Percentiles rank a stretch among this genome's conserved stretches.
Conservation (phyloP, 92 coral and sea anemone species). For the Actinostola sp. region DNA sequence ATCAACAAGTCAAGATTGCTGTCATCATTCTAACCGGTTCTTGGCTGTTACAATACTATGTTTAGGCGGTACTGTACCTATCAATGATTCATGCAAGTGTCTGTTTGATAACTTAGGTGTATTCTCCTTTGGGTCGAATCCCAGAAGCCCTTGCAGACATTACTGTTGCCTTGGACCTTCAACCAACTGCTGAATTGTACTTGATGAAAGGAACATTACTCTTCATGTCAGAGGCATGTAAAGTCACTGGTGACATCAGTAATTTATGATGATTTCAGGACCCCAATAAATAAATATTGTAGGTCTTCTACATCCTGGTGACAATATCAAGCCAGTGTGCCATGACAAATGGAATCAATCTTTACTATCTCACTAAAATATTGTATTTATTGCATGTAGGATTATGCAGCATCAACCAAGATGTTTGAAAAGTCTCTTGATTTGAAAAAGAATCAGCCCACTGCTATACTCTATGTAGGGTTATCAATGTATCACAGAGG, state of each 20-base stretch:
- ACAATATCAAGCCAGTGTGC: background rate
- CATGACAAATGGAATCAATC: too few species aligned
- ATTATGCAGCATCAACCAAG: slow-evolving; percentile 68
- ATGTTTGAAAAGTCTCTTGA: slow-evolving; percentile 73
- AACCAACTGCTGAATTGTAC: slow-evolving; percentile 76
- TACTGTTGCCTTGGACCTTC: slow-evolving; percentile 75
- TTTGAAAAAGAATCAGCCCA: slow-evolving; percentile 62
- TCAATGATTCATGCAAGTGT: background rate
- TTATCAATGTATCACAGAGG: slow-evolving; percentile 81
- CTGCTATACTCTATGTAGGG: slow-evolving; percentile 78
- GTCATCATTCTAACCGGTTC: too few species aligned
- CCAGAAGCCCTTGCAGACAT: slow-evolving; percentile 77
- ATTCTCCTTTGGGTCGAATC: slow-evolving; percentile 81
- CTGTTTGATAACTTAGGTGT: slow-evolving; percentile 44
- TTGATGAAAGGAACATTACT: slow-evolving; percentile 83
- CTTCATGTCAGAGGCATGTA: slow-evolving; percentile 81
- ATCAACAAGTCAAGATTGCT: too few species aligned
- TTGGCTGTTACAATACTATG: too few species aligned
- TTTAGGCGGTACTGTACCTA: too few species aligned
- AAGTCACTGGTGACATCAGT: background rate
- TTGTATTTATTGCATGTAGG: slow-evolving; percentile 30
- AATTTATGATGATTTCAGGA: too few species aligned
- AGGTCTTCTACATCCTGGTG: too few species aligned
- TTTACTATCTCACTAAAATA: too few species aligned
- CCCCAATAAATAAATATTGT: too few species aligned